Base-by-base conservation (phyloP, 2,888 invertebrate genomes). In the Lasius fuliginosus region DNA sequence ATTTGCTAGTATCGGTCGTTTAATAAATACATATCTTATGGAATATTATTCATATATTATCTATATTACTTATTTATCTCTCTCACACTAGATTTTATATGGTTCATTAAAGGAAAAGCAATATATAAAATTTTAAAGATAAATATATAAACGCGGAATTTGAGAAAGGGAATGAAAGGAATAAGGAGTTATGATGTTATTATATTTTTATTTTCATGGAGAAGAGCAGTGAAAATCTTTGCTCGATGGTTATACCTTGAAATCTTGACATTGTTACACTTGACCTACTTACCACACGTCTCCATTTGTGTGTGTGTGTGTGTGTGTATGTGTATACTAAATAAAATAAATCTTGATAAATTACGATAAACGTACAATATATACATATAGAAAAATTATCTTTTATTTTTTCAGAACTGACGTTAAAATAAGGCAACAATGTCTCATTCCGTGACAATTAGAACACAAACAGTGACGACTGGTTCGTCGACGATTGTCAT, bases 401-500 rank as follows among this genome's bases (percentile, higher is more conserved):
- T 86, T 27, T 8, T 18, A 9, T 88, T 89, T n/a, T 49, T 49
- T 74, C 77, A 90, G 90, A 79, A 60, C 40, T 84, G 79, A 33
- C 27, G 73, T 75, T 46, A 58, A 30, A 84, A 90, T 68, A 40
- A 33, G 56, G 11, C 33, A n/a, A 96, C 95, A 92, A 98, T 98
- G 98, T 98, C 98, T 88, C 98, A 98, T 95, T 96, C 98, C 53
- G 97, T 98, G 90, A 98, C 98, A 68, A 97, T 98, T 85, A 91
- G 94, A 68, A 98, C 98, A 42, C 91, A 94, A 64, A 98, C 98
- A 53, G 93, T 94, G n/a, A 98, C 98, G 75, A 98, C 98, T 85
- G 96, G 97, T 42, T 97, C 98, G 30, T 97, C 97, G 12, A 96
- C 97, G 11, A 96, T 98, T 88, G 96, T 98, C 90, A 95, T 98